These are phyloP conservation scores for Bombus sylvicola DNA, from an alignment of 1,140 invertebrate genomes.

Conservation along the genomic window DNA sequence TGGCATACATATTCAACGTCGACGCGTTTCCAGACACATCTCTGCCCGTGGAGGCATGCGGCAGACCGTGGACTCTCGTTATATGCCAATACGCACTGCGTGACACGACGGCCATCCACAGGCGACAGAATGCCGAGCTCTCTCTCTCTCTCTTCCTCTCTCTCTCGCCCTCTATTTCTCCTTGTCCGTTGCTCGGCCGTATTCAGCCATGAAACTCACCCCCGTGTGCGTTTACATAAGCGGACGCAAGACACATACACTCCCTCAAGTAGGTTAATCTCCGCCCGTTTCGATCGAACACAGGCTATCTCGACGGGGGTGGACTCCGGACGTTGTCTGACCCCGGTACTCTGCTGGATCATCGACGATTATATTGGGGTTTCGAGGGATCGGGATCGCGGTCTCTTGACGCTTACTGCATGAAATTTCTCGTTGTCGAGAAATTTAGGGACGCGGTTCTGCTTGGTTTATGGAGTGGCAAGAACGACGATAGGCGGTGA, in stretches of 20 bases:
- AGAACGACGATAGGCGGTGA: too few species aligned
- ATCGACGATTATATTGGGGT: slow-evolving; percentile 16
- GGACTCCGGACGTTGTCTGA: slow-evolving; percentile 23
- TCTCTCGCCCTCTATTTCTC: background rate
- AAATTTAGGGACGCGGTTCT: background rate
- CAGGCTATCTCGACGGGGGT: slow-evolving; percentile 9
- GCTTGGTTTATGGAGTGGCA: background rate
- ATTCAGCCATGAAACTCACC: slow-evolving; percentile 57
- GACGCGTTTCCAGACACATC: slow-evolving; percentile 5
- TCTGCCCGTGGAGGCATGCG: background rate
- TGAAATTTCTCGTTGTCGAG: background rate
- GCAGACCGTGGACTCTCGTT: slow-evolving; percentile 2
- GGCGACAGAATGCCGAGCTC: slow-evolving; percentile 41
- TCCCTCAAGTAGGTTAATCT: slow-evolving; percentile 52
- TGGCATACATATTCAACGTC: slow-evolving; percentile 20
- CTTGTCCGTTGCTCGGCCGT: slow-evolving; percentile 3
- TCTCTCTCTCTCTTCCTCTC: background rate
- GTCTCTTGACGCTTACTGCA: background rate
- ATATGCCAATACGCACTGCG: slow-evolving; percentile 26
- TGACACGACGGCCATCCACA: slow-evolving; percentile 27
- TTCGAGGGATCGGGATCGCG: slow-evolving; percentile 3
- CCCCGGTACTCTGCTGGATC: slow-evolving; percentile 23
- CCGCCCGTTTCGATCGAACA: slow-evolving; percentile 39
- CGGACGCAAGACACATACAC: slow-evolving; percentile 39
- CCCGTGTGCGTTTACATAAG: slow-evolving; percentile 38